These are phyloP conservation scores for Cynocephalus volans DNA, from an alignment of 2,113 vertebrate species.

Conservation along the genomic window DNA sequence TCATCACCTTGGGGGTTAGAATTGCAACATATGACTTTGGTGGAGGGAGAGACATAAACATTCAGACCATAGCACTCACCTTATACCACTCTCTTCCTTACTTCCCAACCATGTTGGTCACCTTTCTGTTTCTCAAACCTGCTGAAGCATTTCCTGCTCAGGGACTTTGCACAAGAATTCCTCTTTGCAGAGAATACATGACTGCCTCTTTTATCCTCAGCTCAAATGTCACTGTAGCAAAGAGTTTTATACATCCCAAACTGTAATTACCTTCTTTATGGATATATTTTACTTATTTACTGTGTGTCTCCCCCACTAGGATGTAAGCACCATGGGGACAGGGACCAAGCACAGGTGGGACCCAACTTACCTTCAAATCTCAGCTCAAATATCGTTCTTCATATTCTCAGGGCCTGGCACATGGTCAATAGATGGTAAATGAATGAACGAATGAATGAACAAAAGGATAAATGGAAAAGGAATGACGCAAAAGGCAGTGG, in stretches of 20 bases:
- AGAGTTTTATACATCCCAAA: not conserved
- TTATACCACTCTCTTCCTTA: not conserved
- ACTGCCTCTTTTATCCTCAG: not conserved
- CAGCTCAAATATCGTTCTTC: conserved; percentile 2
- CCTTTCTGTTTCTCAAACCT: not conserved
- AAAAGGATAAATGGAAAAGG: not conserved
- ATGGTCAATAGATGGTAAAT: conserved; percentile 1
- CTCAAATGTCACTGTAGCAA: not conserved
- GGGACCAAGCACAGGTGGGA: not conserved
- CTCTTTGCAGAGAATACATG: not conserved
- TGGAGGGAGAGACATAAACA: not conserved
- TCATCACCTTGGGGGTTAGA: not conserved
- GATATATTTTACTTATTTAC: conserved; percentile 20
- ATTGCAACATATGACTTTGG: not conserved
- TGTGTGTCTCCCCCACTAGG: not conserved
- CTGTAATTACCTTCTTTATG: not conserved
- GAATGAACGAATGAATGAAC: not conserved
- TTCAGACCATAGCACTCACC: not conserved
- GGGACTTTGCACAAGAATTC: not conserved
- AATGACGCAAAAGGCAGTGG: not conserved
- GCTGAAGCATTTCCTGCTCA: not conserved
- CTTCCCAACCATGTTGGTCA: not conserved
- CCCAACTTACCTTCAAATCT: not conserved
- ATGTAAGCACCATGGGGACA: not conserved
- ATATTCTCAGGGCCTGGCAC: not conserved